Percentiles rank a stretch among this genome's conserved stretches.
phyloP scores from a whole-genome alignment of 2,888 invertebrate species.

The Cephus pygmeus region DNA sequence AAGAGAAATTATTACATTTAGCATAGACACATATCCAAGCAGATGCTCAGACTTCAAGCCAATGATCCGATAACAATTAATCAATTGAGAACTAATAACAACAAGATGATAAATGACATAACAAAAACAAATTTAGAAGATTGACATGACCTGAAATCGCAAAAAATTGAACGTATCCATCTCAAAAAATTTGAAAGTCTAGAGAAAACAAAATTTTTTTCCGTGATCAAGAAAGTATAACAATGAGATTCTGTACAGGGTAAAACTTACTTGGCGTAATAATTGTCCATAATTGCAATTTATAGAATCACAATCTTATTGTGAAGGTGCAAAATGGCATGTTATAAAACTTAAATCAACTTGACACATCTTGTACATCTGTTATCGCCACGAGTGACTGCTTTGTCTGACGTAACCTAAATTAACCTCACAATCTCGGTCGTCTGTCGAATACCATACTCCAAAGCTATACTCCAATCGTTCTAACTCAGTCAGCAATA shows the following conservation, averaged over 20 bases:
- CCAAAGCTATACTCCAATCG: no score
- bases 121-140: slow-evolving; percentile 2
- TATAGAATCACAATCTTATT: slow-evolving; percentile 27
- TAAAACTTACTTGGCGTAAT: slow-evolving; percentile 30
- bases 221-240: background rate
- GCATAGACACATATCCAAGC: slow-evolving; percentile 9
- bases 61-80: background rate
- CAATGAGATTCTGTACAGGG: background rate
- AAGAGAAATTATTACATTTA: slow-evolving; percentile 14
- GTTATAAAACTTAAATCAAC: slow-evolving; percentile 44
- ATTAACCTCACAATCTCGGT: background rate
- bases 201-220: background rate
- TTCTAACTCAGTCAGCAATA: background rate
- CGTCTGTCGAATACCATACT: background rate
- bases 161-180: background rate
- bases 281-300: slow-evolving; percentile 30
- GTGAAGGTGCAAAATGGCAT: slow-evolving; percentile 38
- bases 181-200: background rate
- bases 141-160: background rate
- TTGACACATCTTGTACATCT: slow-evolving; percentile 42
- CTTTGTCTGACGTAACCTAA: background rate
- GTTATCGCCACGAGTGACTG: background rate
- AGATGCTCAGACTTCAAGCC: slow-evolving; percentile 8
- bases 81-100: background rate
- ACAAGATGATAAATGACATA: background rate